Evolutionary conservation across 2,113 vertebrate species (phyloP).

Genomic region (Athene noctua): DNA sequence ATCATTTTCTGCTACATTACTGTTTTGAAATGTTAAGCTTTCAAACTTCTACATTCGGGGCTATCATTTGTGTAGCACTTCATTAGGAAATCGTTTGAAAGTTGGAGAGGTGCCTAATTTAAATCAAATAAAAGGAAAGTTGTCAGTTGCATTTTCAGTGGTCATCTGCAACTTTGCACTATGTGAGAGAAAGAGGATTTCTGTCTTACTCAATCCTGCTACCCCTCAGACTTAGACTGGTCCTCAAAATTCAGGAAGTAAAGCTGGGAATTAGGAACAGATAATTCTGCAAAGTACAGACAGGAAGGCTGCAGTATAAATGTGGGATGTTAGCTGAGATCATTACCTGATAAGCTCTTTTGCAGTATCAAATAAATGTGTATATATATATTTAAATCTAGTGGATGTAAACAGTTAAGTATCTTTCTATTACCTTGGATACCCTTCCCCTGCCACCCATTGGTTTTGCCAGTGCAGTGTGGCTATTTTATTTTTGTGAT

Average conservation of each 20-base stretch:
- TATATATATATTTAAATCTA: not conserved
- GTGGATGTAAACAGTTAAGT: not conserved
- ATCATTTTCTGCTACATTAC: conserved; percentile 7
- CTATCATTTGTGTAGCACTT: conserved; percentile 6
- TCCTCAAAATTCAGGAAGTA: not conserved
- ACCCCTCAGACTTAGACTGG: not conserved
- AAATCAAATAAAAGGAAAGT: conserved; percentile 57
- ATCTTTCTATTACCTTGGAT: not conserved
- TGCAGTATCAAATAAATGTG: not conserved
- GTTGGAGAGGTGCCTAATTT: conserved; percentile 58
- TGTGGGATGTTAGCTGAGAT: not conserved
- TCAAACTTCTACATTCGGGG: not conserved
- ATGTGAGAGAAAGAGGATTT: not conserved
- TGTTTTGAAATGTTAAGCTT: conserved; percentile 2
- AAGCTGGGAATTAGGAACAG: conserved; percentile 26
- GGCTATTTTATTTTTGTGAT: not conserved
- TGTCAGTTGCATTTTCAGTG: conserved; percentile 51
- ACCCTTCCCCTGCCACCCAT: not conserved
- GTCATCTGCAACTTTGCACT: conserved; percentile 1
- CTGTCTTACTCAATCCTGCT: conserved; percentile 11
- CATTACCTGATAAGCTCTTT: not conserved
- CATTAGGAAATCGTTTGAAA: conserved; percentile 57
- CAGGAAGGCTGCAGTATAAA: not conserved
- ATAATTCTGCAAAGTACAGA: not conserved
- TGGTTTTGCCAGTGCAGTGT: not conserved